These are phyloP conservation scores for Hafferia zeledoni DNA, from an alignment of 2,797 vertebrate species.

Conservation along the genomic window DNA sequence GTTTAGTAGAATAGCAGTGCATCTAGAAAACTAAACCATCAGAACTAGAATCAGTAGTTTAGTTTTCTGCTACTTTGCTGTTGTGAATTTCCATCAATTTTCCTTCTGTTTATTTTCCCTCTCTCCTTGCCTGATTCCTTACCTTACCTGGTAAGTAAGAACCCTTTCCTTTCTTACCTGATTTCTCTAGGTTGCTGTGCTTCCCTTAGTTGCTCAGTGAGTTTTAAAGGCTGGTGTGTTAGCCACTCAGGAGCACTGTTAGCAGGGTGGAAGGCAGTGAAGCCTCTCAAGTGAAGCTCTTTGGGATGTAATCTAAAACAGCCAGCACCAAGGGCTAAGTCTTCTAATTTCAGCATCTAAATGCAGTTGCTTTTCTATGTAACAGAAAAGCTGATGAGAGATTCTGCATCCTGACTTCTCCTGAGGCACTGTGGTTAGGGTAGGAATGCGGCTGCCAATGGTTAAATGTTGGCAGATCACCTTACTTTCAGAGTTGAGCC, in stretches of 20 bases:
- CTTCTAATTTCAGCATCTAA: not conserved
- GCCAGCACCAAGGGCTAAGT: not conserved
- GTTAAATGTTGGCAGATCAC: not conserved
- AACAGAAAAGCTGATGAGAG: not conserved
- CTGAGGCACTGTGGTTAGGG: not conserved
- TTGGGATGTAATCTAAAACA: not conserved
- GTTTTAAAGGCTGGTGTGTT: not conserved
- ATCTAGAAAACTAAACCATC: not conserved
- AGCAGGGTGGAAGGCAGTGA: not conserved
- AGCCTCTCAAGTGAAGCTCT: not conserved
- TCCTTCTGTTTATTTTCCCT: not conserved
- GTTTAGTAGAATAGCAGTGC: not conserved
- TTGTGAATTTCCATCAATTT: not conserved
- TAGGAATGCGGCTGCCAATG: not conserved
- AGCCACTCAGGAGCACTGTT: accelerated
- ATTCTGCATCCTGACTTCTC: not conserved
- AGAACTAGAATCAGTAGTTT: not conserved
- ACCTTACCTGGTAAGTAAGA: not conserved
- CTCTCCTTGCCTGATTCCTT: not conserved
- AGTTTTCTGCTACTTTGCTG: not conserved
- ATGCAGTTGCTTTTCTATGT: not conserved
- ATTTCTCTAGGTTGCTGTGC: not conserved
- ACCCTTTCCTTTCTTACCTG: not conserved
- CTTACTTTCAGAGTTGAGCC: not conserved
- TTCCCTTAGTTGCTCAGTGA: not conserved